A percentile compares a stretch with the other conserved stretches of the same genome.
Conservation (phyloP, 2,113 vertebrate genomes). For the Zeus faber region DNA sequence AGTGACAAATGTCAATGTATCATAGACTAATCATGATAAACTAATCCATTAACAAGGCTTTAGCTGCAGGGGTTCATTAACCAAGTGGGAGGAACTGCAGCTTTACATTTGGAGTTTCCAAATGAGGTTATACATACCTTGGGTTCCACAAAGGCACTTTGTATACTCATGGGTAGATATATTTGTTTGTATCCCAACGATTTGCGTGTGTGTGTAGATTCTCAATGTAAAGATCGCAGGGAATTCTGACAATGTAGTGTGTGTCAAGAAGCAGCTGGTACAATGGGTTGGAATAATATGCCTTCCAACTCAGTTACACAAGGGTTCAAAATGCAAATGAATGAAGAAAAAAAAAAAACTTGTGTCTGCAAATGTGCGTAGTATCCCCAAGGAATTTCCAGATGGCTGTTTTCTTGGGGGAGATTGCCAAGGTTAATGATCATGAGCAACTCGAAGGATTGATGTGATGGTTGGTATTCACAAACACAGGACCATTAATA, state of each 20-base stretch:
- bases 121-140: constrained; percentile 40
- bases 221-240: no score
- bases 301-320: background rate
- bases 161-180: no score
- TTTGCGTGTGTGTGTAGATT: no score
- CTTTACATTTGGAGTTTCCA: constrained; percentile 43
- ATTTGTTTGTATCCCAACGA: no score
- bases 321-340: no score
- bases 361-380: constrained; percentile 28
- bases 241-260: background rate
- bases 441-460: constrained; percentile 74
- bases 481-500: no score
- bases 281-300: background rate
- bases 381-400: constrained; percentile 62
- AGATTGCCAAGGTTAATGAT: constrained; percentile 78
- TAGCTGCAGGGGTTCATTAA: constrained; percentile 70
- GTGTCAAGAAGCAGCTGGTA: background rate
- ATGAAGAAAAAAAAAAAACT: no score
- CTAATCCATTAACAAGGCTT: constrained; percentile 72
- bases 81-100: constrained; percentile 58
- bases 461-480: constrained; percentile 69
- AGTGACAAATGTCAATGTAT: constrained; percentile 65
- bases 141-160: constrained; percentile 5
- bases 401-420: constrained; percentile 68
- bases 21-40: constrained; percentile 65